Base-by-base conservation (phyloP, 2,113 vertebrate species). In the Balaenoptera acutorostrata region DNA sequence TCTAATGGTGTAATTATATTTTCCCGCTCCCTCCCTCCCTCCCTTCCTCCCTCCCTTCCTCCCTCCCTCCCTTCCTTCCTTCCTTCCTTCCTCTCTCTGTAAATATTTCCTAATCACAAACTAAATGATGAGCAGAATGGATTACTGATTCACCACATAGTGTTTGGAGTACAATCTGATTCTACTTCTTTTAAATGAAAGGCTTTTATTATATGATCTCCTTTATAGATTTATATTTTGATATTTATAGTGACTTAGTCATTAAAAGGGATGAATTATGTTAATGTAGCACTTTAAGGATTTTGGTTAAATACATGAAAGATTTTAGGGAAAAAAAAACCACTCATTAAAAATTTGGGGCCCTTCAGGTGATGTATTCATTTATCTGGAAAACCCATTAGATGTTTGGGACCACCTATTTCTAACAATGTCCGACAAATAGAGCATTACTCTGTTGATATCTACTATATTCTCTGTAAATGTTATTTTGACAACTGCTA, bases 201-300 rank as follows among this genome's bases (percentile, higher is more conserved):
- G 11, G 12, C 8, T 96, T 94, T 59, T 93, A n/a, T 21, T 71
- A 44, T 25, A 55, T 81, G 13, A n/a, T 69, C 31, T 29, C 20
- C 49, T 96, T 39, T 46, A 81, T 1, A 64, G 29, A 31, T 92
- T 66, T 94, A 27, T 31, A 82, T 63, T 89, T 87, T 75, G 57
- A 13, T 68, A 59, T 52, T 52, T 89, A 27, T 78, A 39, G 25
- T 71, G 66, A 75, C 17, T 88, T 9, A 29, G 21, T 90, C 44
- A 88, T 90, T 96, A 23, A 90, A 71, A 46, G 78, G 3, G 3
- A 33, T 92, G 20, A 39, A 41, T 64, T 74, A 31, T 49, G 11
- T 74, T 75, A 78, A 78, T 69, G n/a, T 7, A 61, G 59, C 25
- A 61, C 31, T 86, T 82, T 55, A 87, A 61, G 3, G n/a, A 61